Evolutionary conservation across 2,797 vertebrate genomes (phyloP).

Genomic region (Chrosomus eos): DNA sequence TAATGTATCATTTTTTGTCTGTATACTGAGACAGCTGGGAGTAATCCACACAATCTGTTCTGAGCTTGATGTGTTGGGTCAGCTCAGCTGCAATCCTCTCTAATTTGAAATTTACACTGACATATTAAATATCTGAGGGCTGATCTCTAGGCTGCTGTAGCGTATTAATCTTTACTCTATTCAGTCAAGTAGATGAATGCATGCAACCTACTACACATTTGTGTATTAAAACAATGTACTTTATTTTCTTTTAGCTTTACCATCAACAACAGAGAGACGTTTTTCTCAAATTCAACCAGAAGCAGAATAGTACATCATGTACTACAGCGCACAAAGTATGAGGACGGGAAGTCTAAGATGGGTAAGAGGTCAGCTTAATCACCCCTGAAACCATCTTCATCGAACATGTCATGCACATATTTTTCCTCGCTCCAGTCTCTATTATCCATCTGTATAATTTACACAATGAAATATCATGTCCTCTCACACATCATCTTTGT

Average conservation of each 20-base stretch:
- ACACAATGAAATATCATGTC: not conserved
- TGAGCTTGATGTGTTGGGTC: not conserved
- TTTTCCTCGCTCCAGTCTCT: not conserved
- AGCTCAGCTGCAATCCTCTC: not conserved
- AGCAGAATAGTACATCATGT: slow-evolving; percentile 97
- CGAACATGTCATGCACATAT: not conserved
- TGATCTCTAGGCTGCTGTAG: not conserved
- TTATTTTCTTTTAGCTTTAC: slow-evolving; percentile 83
- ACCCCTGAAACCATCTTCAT: not conserved
- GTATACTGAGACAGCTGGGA: not conserved
- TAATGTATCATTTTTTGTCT: not conserved
- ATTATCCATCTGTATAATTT: not conserved
- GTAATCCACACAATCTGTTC: slow-evolving; percentile 1
- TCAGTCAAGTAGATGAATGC: not conserved
- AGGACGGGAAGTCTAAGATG: slow-evolving; percentile 97
- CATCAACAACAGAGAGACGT: slow-evolving; percentile 95
- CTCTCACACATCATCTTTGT: not conserved
- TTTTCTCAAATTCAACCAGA: slow-evolving; percentile 98
- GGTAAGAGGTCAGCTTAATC: slow-evolving; percentile 77
- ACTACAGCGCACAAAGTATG: slow-evolving; percentile 96
- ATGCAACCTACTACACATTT: not conserved
- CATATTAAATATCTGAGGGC: not conserved
- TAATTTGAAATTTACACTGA: slow-evolving; percentile 9
- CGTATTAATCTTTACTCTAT: not conserved
- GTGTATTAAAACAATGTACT: slow-evolving; percentile 10